Percentiles rank a stretch among this genome's conserved stretches.
These are phyloP conservation scores for Halcyon senegalensis DNA, from an alignment of 2,113 vertebrate genomes.

Conservation along the genomic window DNA sequence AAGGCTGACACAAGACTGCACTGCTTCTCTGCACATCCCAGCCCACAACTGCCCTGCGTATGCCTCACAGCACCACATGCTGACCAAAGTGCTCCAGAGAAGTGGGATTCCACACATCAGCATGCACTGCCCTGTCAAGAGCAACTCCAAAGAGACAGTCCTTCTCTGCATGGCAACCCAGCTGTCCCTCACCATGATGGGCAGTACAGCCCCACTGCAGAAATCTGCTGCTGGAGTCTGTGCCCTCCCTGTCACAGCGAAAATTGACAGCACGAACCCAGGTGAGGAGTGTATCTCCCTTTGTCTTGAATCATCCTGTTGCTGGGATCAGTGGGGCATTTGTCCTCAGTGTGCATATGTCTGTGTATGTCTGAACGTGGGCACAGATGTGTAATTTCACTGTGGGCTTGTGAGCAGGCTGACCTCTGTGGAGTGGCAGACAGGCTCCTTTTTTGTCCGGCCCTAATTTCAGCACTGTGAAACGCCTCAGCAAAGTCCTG, in stretches of 20 bases:
- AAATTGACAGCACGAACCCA: constrained; percentile 75
- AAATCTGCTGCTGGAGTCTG: constrained; percentile 42
- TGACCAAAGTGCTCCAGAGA: constrained; percentile 77
- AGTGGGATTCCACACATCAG: constrained; percentile 78
- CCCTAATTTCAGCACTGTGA: neutral
- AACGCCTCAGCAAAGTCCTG: neutral
- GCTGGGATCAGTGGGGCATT: fast-evolving
- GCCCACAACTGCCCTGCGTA: constrained; percentile 71
- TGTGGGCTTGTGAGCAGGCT: neutral
- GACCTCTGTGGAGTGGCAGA: neutral
- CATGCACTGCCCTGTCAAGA: constrained; percentile 71
- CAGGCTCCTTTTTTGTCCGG: neutral
- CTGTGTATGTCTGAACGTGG: neutral
- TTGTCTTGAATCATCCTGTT: neutral
- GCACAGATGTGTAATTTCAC: neutral
- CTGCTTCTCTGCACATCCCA: constrained; percentile 77
- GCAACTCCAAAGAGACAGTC: constrained; percentile 76
- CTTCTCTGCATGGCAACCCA: constrained; percentile 79
- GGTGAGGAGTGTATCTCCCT: neutral
- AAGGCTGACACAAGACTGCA: constrained; percentile 73
- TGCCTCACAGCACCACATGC: constrained; percentile 74
- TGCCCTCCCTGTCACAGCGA: constrained; percentile 38
- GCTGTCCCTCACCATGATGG: constrained; percentile 70
- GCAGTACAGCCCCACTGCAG: constrained; percentile 51
- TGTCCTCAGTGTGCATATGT: fast-evolving